These are phyloP conservation scores for Aegotheles bennettii DNA, from an alignment of 2,113 vertebrate genomes.

Conservation along the genomic window DNA sequence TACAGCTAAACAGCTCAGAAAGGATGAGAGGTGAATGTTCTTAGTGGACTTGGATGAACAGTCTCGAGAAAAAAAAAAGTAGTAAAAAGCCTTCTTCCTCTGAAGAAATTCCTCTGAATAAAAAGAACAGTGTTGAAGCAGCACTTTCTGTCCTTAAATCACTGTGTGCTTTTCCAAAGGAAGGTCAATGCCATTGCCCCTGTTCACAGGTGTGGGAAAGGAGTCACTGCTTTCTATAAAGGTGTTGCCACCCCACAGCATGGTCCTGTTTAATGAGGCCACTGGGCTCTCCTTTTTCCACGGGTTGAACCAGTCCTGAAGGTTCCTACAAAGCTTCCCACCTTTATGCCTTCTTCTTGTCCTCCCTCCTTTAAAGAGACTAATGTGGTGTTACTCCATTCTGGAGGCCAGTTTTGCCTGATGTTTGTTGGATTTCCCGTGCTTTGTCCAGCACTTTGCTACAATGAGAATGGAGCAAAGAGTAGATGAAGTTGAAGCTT, in stretches of 20 bases:
- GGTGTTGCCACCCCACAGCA: background rate
- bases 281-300: background rate
- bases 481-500: background rate
- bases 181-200: background rate
- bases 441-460: background rate
- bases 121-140: conserved; percentile 34
- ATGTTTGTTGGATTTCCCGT: background rate
- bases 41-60: background rate
- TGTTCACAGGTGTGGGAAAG: background rate
- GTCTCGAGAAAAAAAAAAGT: background rate
- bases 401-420: background rate
- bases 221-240: background rate
- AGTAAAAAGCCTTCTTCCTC: background rate
- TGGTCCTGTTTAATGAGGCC: background rate
- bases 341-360: background rate
- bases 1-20: background rate
- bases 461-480: background rate
- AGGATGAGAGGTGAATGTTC: fast-evolving
- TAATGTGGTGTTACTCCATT: background rate
- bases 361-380: background rate
- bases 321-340: background rate
- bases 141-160: conserved; percentile 4
- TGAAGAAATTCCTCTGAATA: background rate
- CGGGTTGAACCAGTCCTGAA: background rate
- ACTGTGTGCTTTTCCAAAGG: background rate